A percentile compares a stretch with the other conserved stretches of the same genome.
These are phyloP conservation scores for Nemurella pictetii DNA, from an alignment of 2,888 invertebrate genomes.

Conservation along the genomic window DNA sequence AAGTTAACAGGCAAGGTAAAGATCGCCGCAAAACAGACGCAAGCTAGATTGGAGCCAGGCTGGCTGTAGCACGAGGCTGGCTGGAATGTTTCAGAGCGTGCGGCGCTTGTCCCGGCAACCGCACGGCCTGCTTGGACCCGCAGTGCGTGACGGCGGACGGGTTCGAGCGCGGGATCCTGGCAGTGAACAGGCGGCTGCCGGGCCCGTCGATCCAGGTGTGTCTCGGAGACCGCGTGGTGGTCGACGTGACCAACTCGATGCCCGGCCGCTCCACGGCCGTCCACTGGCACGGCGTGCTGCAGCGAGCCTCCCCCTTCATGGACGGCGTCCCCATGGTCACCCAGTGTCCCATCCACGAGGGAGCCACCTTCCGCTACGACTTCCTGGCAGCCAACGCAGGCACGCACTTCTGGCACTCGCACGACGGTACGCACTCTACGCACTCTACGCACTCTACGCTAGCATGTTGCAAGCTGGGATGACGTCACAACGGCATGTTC, in stretches of 20 bases:
- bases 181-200: constrained; percentile 56
- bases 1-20: too few relatives aligned
- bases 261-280: constrained; percentile 50
- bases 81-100: constrained; percentile 36
- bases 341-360: constrained; percentile 52
- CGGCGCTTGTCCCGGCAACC: constrained; percentile 36
- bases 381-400: constrained; percentile 47
- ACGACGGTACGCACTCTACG: constrained; percentile 44
- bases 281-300: constrained; percentile 58
- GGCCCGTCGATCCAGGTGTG: constrained; percentile 57
- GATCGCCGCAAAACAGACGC: background rate
- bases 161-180: constrained; percentile 52
- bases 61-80: background rate
- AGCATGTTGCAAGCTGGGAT: too few relatives aligned
- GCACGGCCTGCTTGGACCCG: constrained; percentile 32
- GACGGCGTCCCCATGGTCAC: constrained; percentile 54
- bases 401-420: constrained; percentile 50
- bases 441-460: background rate
- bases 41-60: background rate
- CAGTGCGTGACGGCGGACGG: constrained; percentile 59
- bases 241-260: constrained; percentile 50
- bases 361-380: constrained; percentile 48
- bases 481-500: too few relatives aligned
- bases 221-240: constrained; percentile 49
- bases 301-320: constrained; percentile 49